Conservation (phyloP, 1,140 invertebrate species). For the Macrocentrus cingulum region DNA sequence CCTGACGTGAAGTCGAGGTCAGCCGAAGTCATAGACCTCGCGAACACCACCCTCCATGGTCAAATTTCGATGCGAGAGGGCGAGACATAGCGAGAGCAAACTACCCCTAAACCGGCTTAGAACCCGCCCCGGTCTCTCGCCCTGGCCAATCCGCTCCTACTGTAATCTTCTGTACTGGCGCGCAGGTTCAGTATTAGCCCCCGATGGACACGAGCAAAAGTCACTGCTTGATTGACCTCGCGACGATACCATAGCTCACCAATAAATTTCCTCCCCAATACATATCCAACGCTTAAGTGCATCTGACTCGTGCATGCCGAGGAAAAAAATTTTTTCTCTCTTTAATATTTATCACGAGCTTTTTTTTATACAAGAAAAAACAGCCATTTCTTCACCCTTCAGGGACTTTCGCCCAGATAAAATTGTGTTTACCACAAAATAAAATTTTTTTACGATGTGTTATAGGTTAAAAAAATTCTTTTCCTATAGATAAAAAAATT, state of each 20-base stretch:
- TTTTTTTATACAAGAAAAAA: no score
- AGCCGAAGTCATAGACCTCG: slow-evolving; percentile 10
- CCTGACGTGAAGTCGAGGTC: slow-evolving; percentile 9
- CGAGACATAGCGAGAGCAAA: slow-evolving; percentile 28
- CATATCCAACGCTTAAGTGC: neutral
- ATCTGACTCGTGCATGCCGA: neutral
- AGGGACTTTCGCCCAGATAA: no score
- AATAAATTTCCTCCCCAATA: no score
- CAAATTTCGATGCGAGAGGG: slow-evolving; percentile 16
- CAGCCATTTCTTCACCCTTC: no score
- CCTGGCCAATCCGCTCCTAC: slow-evolving; percentile 48
- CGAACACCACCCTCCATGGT: slow-evolving; percentile 12
- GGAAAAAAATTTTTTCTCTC: no score
- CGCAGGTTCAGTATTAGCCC: slow-evolving; percentile 47
- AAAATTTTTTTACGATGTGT: no score
- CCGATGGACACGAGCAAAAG: slow-evolving; percentile 34
- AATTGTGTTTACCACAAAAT: no score
- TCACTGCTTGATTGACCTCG: slow-evolving; percentile 3
- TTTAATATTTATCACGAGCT: no score
- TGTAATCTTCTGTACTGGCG: slow-evolving; percentile 43
- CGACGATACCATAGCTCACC: no score
- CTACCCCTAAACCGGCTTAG: slow-evolving; percentile 58
- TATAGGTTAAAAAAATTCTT: no score
- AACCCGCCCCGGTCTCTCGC: slow-evolving; percentile 50
- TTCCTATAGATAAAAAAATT: no score